phyloP scores from a whole-genome alignment of 30 jellyfish, hydroid and myxozoan genomes.

The Catostylus mosaicus region DNA sequence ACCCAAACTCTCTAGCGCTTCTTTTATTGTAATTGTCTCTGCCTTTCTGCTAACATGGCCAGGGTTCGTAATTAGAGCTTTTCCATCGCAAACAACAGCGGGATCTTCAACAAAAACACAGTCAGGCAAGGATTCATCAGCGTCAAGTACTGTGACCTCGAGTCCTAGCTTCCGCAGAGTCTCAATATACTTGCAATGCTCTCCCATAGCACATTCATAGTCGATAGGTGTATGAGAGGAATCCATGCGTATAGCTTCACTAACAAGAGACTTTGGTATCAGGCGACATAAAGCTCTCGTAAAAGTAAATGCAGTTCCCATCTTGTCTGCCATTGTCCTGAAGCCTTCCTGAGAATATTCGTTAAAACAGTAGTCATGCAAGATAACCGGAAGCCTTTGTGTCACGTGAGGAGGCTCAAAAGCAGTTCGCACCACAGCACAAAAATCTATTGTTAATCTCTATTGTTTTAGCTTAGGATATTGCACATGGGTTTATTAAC shows the following conservation, averaged over 20 bases:
- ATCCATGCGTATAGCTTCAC: slow-evolving; percentile 76
- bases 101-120: slow-evolving; percentile 97
- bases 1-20: slow-evolving; percentile 39
- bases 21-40: slow-evolving; percentile 46
- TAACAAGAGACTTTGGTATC: slow-evolving; percentile 76
- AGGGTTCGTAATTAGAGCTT: slow-evolving; percentile 78
- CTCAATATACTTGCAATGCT: slow-evolving; percentile 42
- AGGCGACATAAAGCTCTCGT: slow-evolving; percentile 82
- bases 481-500: too few species aligned
- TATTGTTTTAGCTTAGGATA: too few species aligned
- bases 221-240: slow-evolving; percentile 33
- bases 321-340: background rate
- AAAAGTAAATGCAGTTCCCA: slow-evolving; percentile 16
- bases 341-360: too few species aligned
- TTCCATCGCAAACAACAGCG: slow-evolving; percentile 77
- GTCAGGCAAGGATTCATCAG: slow-evolving; percentile 93
- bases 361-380: too few species aligned
- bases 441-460: too few species aligned
- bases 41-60: slow-evolving; percentile 69
- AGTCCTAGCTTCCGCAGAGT: slow-evolving; percentile 65
- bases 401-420: too few species aligned
- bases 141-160: slow-evolving; percentile 67
- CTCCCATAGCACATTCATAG: slow-evolving; percentile 58
- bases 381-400: too few species aligned
- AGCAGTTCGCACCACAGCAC: too few species aligned